Evolutionary conservation across 2,113 vertebrate genomes (phyloP).

Genomic region (Neopipo cinnamomea): DNA sequence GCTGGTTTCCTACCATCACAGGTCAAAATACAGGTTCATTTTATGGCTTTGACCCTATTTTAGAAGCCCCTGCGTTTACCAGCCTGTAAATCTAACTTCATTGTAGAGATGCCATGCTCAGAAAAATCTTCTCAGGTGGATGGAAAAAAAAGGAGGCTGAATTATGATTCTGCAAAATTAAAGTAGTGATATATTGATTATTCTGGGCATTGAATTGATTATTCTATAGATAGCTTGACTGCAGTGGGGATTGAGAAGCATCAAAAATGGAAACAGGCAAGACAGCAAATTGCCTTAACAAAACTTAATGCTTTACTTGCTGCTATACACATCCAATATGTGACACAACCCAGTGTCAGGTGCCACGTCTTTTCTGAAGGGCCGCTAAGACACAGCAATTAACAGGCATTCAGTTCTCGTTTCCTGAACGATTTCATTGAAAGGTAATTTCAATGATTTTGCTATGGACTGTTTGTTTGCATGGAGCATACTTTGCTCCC

Average conservation of each 20-base stretch:
- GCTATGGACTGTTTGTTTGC: background rate
- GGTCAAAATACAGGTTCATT: background rate
- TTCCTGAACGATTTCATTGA: background rate
- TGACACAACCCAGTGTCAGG: background rate
- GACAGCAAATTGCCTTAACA: background rate
- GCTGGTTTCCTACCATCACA: background rate
- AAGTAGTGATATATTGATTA: conserved; percentile 11
- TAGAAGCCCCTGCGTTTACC: background rate
- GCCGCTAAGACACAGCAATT: background rate
- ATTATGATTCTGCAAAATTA: background rate
- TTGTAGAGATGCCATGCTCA: background rate
- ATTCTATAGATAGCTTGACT: conserved; percentile 13
- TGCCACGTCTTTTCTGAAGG: background rate
- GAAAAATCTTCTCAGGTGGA: background rate
- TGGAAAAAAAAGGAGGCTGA: background rate
- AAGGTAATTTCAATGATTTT: background rate
- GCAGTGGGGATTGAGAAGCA: background rate
- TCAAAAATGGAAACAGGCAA: background rate
- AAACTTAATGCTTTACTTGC: background rate
- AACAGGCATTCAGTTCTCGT: background rate
- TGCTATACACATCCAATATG: background rate
- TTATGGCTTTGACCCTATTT: background rate
- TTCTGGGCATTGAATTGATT: background rate
- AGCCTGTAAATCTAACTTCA: background rate
- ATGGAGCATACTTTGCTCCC: background rate